These are phyloP conservation scores for Amphibalanus amphitrite DNA, from an alignment of 1,140 invertebrate genomes.

Conservation along the genomic window DNA sequence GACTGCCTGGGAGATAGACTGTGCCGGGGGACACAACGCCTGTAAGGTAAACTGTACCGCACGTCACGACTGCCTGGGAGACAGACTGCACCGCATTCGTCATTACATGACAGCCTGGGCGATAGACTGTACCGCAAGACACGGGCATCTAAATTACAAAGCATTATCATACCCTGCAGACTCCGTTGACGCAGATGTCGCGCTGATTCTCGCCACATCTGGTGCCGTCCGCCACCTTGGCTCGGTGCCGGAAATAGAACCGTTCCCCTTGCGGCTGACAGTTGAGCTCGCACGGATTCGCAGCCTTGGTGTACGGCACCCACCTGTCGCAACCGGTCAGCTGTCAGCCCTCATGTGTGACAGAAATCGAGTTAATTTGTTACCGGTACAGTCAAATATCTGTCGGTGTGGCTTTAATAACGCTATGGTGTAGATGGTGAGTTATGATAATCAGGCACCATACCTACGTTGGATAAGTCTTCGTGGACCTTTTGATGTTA, in stretches of 20 bases:
- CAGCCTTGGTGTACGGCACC: slow-evolving; percentile 65
- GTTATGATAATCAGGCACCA: no score
- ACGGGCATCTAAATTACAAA: not conserved
- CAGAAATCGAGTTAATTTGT: no score
- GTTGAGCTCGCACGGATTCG: slow-evolving; percentile 83
- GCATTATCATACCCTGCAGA: slow-evolving; percentile 52
- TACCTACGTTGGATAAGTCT: no score
- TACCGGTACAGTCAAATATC: no score
- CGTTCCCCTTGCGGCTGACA: slow-evolving; percentile 82
- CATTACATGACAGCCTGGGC: not conserved
- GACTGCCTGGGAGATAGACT: no score
- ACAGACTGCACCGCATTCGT: not conserved
- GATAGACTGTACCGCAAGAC: slow-evolving; percentile 2
- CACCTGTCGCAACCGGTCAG: slow-evolving; percentile 35
- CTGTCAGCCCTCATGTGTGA: no score
- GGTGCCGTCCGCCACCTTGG: slow-evolving; percentile 70
- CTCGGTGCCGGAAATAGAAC: slow-evolving; percentile 77
- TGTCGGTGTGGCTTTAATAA: no score
- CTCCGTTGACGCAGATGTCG: slow-evolving; percentile 79
- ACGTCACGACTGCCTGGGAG: no score
- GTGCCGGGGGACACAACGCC: no score
- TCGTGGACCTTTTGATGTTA: no score
- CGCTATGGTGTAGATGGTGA: no score
- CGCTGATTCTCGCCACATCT: slow-evolving; percentile 60
- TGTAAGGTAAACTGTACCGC: no score